Conservation (phyloP, 2,113 vertebrate species). For the Chaetodon auriga region DNA sequence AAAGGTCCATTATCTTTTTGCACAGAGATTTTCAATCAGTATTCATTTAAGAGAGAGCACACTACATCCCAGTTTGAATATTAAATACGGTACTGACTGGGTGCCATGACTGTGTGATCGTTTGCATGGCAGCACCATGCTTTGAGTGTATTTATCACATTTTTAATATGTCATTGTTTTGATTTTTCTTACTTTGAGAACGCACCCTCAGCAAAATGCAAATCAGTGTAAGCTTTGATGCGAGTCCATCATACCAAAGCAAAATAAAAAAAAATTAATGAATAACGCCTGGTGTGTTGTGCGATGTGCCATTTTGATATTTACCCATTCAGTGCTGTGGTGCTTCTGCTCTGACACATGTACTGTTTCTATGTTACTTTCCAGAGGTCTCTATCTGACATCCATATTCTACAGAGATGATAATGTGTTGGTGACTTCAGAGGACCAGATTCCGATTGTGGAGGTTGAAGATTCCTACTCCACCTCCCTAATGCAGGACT, state of each 20-base stretch:
- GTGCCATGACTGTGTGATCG: background rate
- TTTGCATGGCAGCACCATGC: no score
- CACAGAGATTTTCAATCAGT: no score
- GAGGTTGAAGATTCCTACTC: constrained; percentile 93
- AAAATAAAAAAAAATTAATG: background rate
- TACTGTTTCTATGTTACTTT: constrained; percentile 13
- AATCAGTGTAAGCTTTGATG: background rate
- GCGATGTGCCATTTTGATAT: background rate
- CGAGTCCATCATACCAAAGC: background rate
- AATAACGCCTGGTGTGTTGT: background rate
- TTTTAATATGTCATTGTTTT: background rate
- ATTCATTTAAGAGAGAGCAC: background rate
- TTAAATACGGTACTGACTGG: background rate
- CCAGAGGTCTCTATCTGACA: constrained; percentile 90
- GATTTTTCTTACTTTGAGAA: background rate
- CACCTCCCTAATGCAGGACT: constrained; percentile 92
- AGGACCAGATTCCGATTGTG: constrained; percentile 93
- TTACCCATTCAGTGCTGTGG: background rate
- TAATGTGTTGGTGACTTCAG: constrained; percentile 90
- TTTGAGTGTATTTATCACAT: background rate
- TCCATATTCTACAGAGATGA: constrained; percentile 92
- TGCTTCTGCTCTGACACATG: background rate
- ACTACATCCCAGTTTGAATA: background rate
- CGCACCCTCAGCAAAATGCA: background rate
- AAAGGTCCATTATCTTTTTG: constrained; percentile 83